Conservation (phyloP, 2,888 invertebrate species). For the Agonopterix alstromeriana region DNA sequence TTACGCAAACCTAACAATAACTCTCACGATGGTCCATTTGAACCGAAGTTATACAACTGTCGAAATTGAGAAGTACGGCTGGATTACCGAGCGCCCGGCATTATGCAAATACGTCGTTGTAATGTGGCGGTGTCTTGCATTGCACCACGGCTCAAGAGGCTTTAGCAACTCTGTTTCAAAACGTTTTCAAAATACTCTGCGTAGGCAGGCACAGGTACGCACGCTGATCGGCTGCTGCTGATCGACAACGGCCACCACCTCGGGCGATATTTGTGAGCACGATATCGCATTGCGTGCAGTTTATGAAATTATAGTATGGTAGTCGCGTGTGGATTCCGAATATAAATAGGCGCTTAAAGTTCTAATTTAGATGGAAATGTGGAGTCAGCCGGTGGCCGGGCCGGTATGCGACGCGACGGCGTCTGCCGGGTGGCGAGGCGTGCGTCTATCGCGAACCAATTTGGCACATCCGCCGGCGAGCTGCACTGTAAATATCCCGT, state of each 20-base stretch:
- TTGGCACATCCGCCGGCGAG: conserved; percentile 72
- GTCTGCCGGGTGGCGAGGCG: conserved; percentile 62
- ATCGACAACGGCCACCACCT: conserved; percentile 31
- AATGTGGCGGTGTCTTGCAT: conserved; percentile 65
- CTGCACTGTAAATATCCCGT: conserved; percentile 61
- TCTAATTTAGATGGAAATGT: conserved; percentile 43
- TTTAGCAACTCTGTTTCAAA: conserved; percentile 70
- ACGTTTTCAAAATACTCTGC: conserved; percentile 63
- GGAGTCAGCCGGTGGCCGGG: conserved; percentile 56
- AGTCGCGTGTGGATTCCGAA: conserved; percentile 30
- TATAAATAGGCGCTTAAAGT: conserved; percentile 33
- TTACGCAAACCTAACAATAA: conserved; percentile 27
- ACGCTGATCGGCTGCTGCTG: conserved; percentile 32
- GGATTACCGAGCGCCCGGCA: conserved; percentile 56
- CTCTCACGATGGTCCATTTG: conserved; percentile 21
- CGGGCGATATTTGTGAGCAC: conserved; percentile 25
- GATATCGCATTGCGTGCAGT: conserved; percentile 32
- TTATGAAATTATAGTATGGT: conserved; percentile 22
- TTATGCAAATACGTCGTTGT: conserved; percentile 70
- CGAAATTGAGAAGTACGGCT: conserved; percentile 42
- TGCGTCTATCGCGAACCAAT: conserved; percentile 62
- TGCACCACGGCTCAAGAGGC: conserved; percentile 68
- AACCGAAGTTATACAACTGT: conserved; percentile 51
- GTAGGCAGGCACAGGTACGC: conserved; percentile 48
- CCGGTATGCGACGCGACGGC: conserved; percentile 64